Evolutionary conservation across 2,113 vertebrate species (phyloP).

Genomic region (Lontra canadensis): DNA sequence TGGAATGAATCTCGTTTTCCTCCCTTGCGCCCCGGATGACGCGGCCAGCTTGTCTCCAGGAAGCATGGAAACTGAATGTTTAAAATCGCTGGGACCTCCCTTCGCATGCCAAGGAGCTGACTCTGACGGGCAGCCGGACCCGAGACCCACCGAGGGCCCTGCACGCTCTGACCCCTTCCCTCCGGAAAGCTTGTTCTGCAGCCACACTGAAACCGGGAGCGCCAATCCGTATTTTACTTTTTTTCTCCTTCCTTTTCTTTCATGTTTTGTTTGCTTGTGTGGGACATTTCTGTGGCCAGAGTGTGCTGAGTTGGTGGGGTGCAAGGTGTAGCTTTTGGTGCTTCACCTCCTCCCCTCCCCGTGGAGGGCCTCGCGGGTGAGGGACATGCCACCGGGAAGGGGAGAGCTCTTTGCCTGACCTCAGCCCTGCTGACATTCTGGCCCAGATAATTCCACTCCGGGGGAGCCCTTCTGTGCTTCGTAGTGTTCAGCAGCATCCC

Average conservation of each 20-base stretch:
- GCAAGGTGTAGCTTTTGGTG: fast-evolving
- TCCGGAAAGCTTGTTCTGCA: background rate
- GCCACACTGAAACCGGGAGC: background rate
- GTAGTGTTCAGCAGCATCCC: fast-evolving
- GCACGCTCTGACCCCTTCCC: background rate
- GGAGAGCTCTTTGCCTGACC: background rate
- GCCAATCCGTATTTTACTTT: background rate
- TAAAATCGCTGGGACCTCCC: background rate
- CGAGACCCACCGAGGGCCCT: background rate
- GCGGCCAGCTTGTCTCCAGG: background rate
- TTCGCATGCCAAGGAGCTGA: fast-evolving
- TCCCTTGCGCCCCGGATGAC: background rate
- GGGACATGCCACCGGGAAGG: background rate
- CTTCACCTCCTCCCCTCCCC: background rate
- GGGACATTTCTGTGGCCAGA: background rate
- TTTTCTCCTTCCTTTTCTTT: background rate
- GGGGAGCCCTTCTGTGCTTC: background rate
- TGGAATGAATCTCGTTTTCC: background rate
- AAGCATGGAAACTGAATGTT: background rate
- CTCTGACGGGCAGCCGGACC: background rate
- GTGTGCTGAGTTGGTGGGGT: no score
- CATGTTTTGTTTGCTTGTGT: no score
- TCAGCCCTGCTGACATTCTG: background rate
- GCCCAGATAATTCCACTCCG: background rate
- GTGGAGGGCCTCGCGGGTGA: no score